Percentiles rank a stretch among this genome's conserved stretches.
Evolutionary conservation across 2,888 invertebrate genomes (phyloP).

Genomic region (Pyrgus malvae): DNA sequence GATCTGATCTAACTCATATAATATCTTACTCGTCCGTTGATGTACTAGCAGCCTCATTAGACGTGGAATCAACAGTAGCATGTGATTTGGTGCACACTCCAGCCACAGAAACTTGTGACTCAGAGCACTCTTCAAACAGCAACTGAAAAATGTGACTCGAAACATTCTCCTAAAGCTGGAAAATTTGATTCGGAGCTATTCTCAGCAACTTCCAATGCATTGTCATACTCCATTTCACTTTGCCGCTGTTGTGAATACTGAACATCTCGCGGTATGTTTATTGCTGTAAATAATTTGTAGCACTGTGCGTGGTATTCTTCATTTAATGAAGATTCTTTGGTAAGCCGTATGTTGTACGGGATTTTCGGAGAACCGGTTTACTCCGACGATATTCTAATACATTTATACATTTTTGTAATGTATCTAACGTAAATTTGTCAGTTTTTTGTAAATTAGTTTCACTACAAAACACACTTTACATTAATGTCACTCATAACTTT

Average conservation of each 20-base stretch:
- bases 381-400: slow-evolving; percentile 36
- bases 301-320: slow-evolving; percentile 35
- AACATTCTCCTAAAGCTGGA: too few species aligned
- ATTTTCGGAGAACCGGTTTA: slow-evolving; percentile 36
- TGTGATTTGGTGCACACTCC: too few species aligned
- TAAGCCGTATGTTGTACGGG: slow-evolving; percentile 31
- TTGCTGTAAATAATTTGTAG: not conserved
- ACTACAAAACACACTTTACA: too few species aligned
- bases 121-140: too few species aligned
- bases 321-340: slow-evolving; percentile 36
- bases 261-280: not conserved
- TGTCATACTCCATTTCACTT: not conserved
- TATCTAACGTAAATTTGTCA: slow-evolving; percentile 33
- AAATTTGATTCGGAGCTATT: too few species aligned
- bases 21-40: too few species aligned
- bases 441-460: too few species aligned
- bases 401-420: slow-evolving; percentile 35
- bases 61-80: too few species aligned
- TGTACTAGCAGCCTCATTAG: too few species aligned
- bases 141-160: too few species aligned
- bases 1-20: too few species aligned
- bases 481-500: not conserved
- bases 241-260: not conserved
- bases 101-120: too few species aligned
- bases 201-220: not conserved